These are phyloP conservation scores for Drosophila merina DNA, from an alignment of 2,888 invertebrate species.

Conservation along the genomic window DNA sequence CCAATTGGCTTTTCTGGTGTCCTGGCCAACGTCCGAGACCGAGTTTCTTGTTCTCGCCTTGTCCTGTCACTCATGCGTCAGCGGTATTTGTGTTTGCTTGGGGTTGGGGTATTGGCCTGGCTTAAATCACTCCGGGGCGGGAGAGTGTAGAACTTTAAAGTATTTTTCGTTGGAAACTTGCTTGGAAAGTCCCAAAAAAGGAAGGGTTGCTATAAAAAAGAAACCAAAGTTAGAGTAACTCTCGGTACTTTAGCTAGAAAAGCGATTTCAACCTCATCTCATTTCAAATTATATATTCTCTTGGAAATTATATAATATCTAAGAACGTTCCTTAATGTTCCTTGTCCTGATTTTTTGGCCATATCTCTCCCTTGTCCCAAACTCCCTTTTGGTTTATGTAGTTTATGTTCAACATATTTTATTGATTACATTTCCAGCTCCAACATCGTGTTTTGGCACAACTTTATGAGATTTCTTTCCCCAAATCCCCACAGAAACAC, in stretches of 20 bases:
- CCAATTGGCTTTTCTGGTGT: slow-evolving; percentile 47
- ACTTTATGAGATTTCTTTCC: slow-evolving; percentile 70
- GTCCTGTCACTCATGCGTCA: slow-evolving; percentile 51
- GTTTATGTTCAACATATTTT: slow-evolving; percentile 71
- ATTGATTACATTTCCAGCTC: slow-evolving; percentile 67
- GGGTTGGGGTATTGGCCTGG: slow-evolving; percentile 25
- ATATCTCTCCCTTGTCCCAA: not conserved
- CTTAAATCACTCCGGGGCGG: slow-evolving; percentile 16
- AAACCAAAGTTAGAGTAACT: not conserved
- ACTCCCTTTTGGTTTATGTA: slow-evolving; percentile 36
- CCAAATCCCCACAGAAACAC: slow-evolving; percentile 35
- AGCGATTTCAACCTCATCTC: not conserved
- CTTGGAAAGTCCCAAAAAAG: not conserved
- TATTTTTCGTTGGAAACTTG: slow-evolving; percentile 18
- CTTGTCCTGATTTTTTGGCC: too few relatives aligned
- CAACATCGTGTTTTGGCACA: slow-evolving; percentile 67
- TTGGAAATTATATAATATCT: not conserved
- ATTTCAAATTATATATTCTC: too few relatives aligned
- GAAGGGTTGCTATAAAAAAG: not conserved
- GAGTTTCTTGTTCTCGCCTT: slow-evolving; percentile 28
- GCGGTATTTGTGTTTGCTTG: slow-evolving; percentile 33
- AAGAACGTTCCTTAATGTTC: not conserved
- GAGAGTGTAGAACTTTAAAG: slow-evolving; percentile 27
- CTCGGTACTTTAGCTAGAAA: too few relatives aligned
- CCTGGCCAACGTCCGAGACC: slow-evolving; percentile 30